Conservation (phyloP, 2,888 invertebrate genomes). For the Microctonus aethiopoides region DNA sequence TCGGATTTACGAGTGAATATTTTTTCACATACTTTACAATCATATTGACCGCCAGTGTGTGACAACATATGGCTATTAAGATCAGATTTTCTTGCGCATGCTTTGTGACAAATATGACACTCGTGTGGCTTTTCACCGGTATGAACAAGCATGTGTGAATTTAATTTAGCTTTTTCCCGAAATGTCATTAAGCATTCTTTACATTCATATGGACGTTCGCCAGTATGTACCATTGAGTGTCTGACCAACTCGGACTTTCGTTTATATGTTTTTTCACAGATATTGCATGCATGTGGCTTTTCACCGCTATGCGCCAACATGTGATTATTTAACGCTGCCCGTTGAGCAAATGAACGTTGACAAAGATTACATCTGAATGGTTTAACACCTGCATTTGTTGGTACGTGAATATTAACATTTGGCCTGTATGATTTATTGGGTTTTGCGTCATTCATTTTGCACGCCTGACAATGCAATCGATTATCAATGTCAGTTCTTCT, state of each 20-base stretch:
- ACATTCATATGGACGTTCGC: slow-evolving; percentile 62
- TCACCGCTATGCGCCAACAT: slow-evolving; percentile 62
- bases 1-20: slow-evolving; percentile 64
- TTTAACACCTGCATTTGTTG: slow-evolving; percentile 47
- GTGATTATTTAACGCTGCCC: slow-evolving; percentile 61
- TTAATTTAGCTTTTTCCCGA: slow-evolving; percentile 61
- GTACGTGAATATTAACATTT: slow-evolving; percentile 54
- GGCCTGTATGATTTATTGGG: slow-evolving; percentile 43
- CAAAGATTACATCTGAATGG: slow-evolving; percentile 61
- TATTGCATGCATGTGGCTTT: slow-evolving; percentile 61
- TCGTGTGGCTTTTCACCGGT: slow-evolving; percentile 64
- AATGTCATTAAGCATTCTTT: slow-evolving; percentile 64
- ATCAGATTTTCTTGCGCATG: slow-evolving; percentile 63
- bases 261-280: slow-evolving; percentile 63
- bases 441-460: slow-evolving; percentile 37
- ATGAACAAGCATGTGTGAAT: slow-evolving; percentile 64
- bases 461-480: slow-evolving; percentile 31
- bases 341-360: slow-evolving; percentile 57
- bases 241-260: slow-evolving; percentile 61
- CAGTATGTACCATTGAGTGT: slow-evolving; percentile 63
- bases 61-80: slow-evolving; percentile 63
- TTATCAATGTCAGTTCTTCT: neutral
- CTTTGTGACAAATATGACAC: slow-evolving; percentile 63
- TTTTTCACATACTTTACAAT: slow-evolving; percentile 63
- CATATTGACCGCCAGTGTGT: slow-evolving; percentile 63